Evolutionary conservation across 2,113 vertebrate genomes (phyloP).

Genomic region (Trochalopteron elliotii): DNA sequence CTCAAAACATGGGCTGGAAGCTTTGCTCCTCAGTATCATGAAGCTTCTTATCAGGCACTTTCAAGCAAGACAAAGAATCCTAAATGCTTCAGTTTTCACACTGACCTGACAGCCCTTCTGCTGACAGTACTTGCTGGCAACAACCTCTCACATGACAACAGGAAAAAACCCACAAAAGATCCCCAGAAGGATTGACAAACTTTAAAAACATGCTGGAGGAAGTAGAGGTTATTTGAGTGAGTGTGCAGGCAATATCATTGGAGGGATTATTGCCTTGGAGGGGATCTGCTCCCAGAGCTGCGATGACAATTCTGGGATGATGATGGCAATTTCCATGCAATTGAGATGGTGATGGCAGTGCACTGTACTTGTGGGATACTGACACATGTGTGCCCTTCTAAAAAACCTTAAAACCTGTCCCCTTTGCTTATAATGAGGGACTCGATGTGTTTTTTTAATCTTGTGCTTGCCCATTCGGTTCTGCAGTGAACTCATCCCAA

Average conservation of each 20-base stretch:
- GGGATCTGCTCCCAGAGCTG: not conserved
- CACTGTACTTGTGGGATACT: not conserved
- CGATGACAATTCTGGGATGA: not conserved
- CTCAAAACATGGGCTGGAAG: not conserved
- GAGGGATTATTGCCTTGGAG: not conserved
- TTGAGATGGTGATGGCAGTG: not conserved
- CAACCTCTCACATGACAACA: not conserved
- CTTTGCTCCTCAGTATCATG: not conserved
- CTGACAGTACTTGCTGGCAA: not conserved
- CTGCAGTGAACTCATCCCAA: not conserved
- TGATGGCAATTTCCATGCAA: too few species aligned
- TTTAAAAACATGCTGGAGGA: not conserved
- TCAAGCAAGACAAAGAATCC: not conserved
- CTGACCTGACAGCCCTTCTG: not conserved
- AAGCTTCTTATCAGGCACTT: not conserved
- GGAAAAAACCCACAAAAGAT: not conserved
- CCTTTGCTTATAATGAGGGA: not conserved
- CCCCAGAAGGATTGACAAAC: not conserved
- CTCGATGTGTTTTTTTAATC: not conserved
- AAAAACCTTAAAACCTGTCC: not conserved
- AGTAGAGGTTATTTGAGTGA: not conserved
- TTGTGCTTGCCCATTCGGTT: accelerated
- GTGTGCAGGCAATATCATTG: not conserved
- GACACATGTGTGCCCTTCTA: not conserved
- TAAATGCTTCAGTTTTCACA: not conserved